phyloP scores from a whole-genome alignment of 1,140 invertebrate species.

The Bombus turneri region DNA sequence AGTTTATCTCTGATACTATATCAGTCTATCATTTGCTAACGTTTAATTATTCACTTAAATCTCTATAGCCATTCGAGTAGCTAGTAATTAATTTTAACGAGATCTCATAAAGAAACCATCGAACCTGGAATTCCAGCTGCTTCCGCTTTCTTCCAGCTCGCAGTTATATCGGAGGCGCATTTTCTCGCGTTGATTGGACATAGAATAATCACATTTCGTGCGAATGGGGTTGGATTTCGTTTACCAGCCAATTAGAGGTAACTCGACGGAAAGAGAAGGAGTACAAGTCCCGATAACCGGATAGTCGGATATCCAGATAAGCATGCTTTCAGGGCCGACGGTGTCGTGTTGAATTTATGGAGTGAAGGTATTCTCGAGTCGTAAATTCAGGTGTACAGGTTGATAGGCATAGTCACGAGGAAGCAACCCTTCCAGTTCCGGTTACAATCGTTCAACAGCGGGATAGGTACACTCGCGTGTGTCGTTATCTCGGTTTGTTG shows the following conservation, averaged over 20 bases:
- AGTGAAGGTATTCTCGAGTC: slow-evolving; percentile 49
- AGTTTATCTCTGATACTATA: too few species aligned
- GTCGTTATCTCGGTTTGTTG: slow-evolving; percentile 20
- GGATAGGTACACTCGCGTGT: slow-evolving; percentile 29
- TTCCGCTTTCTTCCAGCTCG: background rate
- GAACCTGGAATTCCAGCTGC: background rate
- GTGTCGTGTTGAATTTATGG: slow-evolving; percentile 50
- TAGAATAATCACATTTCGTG: slow-evolving; percentile 40
- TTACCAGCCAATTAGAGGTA: slow-evolving; percentile 44
- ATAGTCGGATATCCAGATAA: slow-evolving; percentile 56
- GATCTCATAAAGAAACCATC: too few species aligned
- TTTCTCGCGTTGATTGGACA: slow-evolving; percentile 11
- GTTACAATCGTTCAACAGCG: slow-evolving; percentile 45
- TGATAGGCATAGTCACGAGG: slow-evolving; percentile 48
- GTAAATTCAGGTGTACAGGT: slow-evolving; percentile 50
- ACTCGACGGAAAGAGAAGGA: slow-evolving; percentile 38
- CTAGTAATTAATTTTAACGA: too few species aligned
- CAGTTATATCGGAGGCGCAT: background rate
- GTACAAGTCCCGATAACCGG: slow-evolving; percentile 38
- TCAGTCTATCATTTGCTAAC: too few species aligned
- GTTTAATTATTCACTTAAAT: too few species aligned
- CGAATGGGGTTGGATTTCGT: slow-evolving; percentile 26
- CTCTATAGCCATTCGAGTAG: too few species aligned
- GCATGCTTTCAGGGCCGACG: slow-evolving; percentile 32
- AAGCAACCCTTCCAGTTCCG: slow-evolving; percentile 49